A percentile compares a stretch with the other conserved stretches of the same genome.
These are phyloP conservation scores for Scophthalmus maximus DNA, from an alignment of 2,113 vertebrate genomes.

Conservation along the genomic window DNA sequence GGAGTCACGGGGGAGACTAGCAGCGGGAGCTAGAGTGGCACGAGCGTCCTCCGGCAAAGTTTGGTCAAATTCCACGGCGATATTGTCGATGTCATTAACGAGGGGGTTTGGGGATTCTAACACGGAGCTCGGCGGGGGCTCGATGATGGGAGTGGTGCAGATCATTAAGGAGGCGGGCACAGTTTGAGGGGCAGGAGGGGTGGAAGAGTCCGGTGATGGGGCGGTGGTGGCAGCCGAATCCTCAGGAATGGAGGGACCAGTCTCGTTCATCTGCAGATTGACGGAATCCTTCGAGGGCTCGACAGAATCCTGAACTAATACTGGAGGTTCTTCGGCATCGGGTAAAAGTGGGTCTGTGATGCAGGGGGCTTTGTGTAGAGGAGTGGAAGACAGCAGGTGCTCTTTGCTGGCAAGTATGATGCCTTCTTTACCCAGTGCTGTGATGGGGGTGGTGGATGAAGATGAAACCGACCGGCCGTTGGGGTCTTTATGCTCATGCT, in stretches of 20 bases:
- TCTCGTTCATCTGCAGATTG: conserved; percentile 16
- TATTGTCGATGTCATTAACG: conserved; percentile 4
- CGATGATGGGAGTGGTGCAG: conserved; percentile 56
- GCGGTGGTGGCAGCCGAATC: conserved; percentile 3
- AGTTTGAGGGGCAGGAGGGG: conserved; percentile 22
- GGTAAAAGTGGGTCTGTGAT: conserved; percentile 68
- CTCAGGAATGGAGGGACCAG: conserved; percentile 1
- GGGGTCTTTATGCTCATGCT: conserved; percentile 40
- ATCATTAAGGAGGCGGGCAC: conserved; percentile 52
- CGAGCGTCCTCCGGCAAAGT: conserved; percentile 19
- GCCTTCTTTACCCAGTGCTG: conserved; percentile 23
- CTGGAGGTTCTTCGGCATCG: conserved; percentile 42
- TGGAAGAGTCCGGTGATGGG: conserved; percentile 28
- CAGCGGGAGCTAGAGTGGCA: neutral
- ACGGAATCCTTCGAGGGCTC: conserved; percentile 7
- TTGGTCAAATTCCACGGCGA: conserved; percentile 10
- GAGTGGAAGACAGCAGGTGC: conserved; percentile 71
- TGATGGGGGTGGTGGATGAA: conserved; percentile 15
- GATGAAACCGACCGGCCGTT: conserved; percentile 49
- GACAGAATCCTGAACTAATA: conserved; percentile 17
- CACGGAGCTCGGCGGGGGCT: conserved; percentile 51
- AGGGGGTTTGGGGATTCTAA: conserved; percentile 52
- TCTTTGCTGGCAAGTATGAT: conserved; percentile 50
- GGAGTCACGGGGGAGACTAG: conserved; percentile 9
- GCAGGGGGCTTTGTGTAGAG: conserved; percentile 48